Evolutionary conservation across 2,113 vertebrate genomes (phyloP).

Genomic region (Pagrus major): DNA sequence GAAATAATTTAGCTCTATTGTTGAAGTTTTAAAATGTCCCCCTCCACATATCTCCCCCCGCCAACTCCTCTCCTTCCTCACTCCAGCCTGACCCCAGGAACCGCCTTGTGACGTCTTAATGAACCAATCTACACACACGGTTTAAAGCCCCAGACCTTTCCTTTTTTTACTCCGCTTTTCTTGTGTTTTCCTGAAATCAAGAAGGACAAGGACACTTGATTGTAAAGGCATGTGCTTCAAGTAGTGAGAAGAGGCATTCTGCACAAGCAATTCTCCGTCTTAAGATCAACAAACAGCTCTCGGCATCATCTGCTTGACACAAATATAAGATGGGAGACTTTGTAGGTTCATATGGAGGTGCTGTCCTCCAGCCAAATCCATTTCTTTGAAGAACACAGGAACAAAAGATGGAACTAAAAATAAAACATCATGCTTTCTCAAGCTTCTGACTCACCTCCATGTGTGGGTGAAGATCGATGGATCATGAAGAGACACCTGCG

Average conservation of each 20-base stretch:
- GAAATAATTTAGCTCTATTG: constrained; percentile 68
- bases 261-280: constrained; percentile 49
- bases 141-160: constrained; percentile 22
- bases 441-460: constrained; percentile 19
- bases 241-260: constrained; percentile 36
- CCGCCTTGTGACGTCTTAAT: constrained; percentile 56
- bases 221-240: constrained; percentile 60
- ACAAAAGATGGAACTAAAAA: constrained; percentile 13
- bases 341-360: constrained; percentile 21
- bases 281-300: constrained; percentile 46
- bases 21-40: constrained; percentile 56
- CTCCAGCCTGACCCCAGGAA: constrained; percentile 57
- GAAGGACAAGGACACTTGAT: constrained; percentile 66
- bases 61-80: constrained; percentile 29
- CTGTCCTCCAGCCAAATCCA: constrained; percentile 25
- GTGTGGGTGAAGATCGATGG: constrained; percentile 25
- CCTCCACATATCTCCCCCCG: background rate
- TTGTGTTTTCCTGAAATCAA: constrained; percentile 45
- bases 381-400: constrained; percentile 19
- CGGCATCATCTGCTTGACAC: constrained; percentile 51
- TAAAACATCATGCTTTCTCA: constrained; percentile 26
- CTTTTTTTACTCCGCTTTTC: constrained; percentile 29
- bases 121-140: constrained; percentile 49
- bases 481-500: constrained; percentile 30
- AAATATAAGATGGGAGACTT: constrained; percentile 20